These are phyloP conservation scores for Apodemia zela DNA, from an alignment of 2,888 invertebrate species.

Conservation along the genomic window DNA sequence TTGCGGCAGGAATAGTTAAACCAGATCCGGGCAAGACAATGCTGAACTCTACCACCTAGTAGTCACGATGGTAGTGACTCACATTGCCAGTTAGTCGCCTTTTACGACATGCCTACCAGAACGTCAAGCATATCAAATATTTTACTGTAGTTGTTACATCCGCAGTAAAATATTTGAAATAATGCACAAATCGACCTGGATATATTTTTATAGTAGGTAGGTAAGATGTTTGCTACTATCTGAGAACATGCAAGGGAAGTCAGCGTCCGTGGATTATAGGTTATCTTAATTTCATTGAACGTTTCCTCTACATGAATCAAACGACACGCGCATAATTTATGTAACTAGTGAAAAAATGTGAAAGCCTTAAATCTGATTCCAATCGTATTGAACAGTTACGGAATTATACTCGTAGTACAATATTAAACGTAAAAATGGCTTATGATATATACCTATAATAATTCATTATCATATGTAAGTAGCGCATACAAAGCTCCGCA, in stretches of 20 bases:
- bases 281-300: constrained; percentile 1
- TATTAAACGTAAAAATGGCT: not conserved
- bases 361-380: not conserved
- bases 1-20: too few relatives aligned
- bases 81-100: too few relatives aligned
- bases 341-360: constrained; percentile 9
- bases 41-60: too few relatives aligned
- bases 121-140: too few relatives aligned
- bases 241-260: constrained; percentile 1
- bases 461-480: too few relatives aligned
- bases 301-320: not conserved
- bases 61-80: too few relatives aligned
- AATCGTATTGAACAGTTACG: not conserved
- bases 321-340: constrained; percentile 2
- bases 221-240: not conserved
- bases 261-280: not conserved
- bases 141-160: too few relatives aligned
- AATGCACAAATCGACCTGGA: not conserved
- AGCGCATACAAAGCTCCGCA: too few relatives aligned
- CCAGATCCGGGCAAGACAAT: too few relatives aligned
- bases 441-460: too few relatives aligned
- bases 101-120: too few relatives aligned
- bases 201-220: not conserved
- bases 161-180: not conserved
- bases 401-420: too few relatives aligned